Evolutionary conservation across 2,888 invertebrate genomes (phyloP).

Genomic region (Noctua janthina): DNA sequence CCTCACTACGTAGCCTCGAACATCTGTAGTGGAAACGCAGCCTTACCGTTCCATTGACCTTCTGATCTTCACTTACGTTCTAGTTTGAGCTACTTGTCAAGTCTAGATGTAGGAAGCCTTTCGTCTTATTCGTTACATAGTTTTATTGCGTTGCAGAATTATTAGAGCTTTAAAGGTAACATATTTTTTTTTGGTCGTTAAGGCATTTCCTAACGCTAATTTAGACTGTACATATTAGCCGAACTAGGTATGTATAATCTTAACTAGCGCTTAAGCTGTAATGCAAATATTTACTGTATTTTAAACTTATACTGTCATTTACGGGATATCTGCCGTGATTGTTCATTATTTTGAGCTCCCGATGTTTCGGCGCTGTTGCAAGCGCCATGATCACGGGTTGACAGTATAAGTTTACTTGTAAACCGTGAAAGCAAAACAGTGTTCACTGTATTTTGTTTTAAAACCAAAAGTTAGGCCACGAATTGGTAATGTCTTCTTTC

Average conservation of each 20-base stretch:
- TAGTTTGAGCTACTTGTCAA: slow-evolving; percentile 23
- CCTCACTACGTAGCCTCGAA: background rate
- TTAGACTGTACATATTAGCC: background rate
- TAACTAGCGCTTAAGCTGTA: too few relatives aligned
- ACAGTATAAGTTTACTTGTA: too few relatives aligned
- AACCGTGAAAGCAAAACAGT: background rate
- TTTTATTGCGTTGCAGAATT: slow-evolving; percentile 45
- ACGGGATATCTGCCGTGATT: too few relatives aligned
- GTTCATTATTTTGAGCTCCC: too few relatives aligned
- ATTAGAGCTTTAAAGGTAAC: slow-evolving; percentile 45
- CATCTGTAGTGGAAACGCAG: background rate
- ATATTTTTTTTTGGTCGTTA: slow-evolving; percentile 14
- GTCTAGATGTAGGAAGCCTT: slow-evolving; percentile 46
- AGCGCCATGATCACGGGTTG: too few relatives aligned
- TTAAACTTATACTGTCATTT: too few relatives aligned
- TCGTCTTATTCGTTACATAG: slow-evolving; percentile 40
- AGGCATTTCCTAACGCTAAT: background rate
- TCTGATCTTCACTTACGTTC: slow-evolving; percentile 9
- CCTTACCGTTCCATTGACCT: background rate
- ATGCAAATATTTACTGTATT: too few relatives aligned
- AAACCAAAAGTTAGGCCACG: too few relatives aligned
- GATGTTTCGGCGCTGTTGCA: too few relatives aligned
- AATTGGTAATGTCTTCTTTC: background rate
- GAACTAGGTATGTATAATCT: background rate
- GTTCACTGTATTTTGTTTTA: too few relatives aligned